Evolutionary conservation across 2,797 vertebrate species (phyloP).

Genomic region (Liparis tanakae): DNA sequence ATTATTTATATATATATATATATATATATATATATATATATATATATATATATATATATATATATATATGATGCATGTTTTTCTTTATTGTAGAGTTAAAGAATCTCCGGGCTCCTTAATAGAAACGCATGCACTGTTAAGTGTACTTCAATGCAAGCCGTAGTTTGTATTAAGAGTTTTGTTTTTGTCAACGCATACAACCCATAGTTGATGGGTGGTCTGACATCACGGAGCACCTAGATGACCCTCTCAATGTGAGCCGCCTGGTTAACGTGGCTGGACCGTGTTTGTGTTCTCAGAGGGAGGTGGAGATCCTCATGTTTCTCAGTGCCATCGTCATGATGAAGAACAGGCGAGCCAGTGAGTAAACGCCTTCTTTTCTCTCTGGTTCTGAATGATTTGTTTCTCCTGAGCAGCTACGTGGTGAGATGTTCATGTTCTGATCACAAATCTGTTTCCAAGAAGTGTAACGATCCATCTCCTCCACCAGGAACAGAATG

Average conservation of each 20-base stretch:
- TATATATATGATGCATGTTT: neutral
- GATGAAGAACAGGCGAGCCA: constrained; percentile 97
- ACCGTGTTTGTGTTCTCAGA: constrained; percentile 75
- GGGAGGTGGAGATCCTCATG: constrained; percentile 97
- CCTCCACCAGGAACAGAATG: neutral
- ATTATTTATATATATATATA: no score
- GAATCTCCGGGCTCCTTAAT: no score
- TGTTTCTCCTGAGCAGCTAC: neutral
- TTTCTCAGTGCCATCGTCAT: constrained; percentile 98
- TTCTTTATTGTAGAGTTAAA: no score
- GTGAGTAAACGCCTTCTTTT: constrained; percentile 79
- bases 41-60: no score
- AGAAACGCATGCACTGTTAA: no score
- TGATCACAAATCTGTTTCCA: neutral
- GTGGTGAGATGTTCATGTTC: neutral
- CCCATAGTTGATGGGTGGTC: neutral
- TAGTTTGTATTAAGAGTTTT: no score
- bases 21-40: no score
- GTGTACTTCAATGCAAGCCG: no score
- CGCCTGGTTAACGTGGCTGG: neutral
- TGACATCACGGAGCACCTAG: neutral
- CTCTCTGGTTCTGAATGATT: neutral
- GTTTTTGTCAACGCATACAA: no score
- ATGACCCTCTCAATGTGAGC: neutral
- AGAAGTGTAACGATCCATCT: neutral